These are phyloP conservation scores for Muraenolepis orangiensis DNA, from an alignment of 2,797 vertebrate genomes.

Conservation along the genomic window DNA sequence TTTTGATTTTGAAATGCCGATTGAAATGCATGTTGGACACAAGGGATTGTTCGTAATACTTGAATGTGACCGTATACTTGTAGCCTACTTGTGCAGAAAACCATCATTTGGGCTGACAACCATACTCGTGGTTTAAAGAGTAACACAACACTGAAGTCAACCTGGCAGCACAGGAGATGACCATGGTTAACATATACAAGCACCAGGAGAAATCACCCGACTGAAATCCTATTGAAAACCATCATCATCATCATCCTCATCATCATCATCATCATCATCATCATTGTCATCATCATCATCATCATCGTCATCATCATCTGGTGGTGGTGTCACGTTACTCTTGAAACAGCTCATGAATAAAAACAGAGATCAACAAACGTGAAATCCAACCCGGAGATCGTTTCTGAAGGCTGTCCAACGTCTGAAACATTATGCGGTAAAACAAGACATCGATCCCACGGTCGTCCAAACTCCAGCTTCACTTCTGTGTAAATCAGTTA, in stretches of 20 bases:
- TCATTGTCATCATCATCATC: no score
- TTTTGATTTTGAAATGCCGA: no score
- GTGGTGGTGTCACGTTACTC: neutral
- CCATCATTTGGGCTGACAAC: no score
- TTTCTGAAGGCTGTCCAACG: neutral
- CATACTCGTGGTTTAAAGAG: neutral
- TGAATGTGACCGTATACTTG: no score
- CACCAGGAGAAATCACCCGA: neutral
- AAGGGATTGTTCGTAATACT: no score
- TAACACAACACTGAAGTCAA: neutral
- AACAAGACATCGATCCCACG: neutral
- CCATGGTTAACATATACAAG: neutral
- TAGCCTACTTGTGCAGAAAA: no score
- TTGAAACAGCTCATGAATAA: neutral
- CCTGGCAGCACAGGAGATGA: neutral
- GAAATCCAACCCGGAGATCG: neutral
- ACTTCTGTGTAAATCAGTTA: neutral
- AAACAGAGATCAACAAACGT: neutral
- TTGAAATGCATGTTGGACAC: no score
- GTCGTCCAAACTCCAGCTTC: neutral
- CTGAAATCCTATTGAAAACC: neutral
- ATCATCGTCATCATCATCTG: no score
- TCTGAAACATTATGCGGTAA: neutral
- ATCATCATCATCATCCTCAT: no score
- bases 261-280: no score